A percentile compares a stretch with the other conserved stretches of the same genome.
Evolutionary conservation across 1,140 invertebrate genomes (phyloP).

Genomic region (Sogatella furcifera): DNA sequence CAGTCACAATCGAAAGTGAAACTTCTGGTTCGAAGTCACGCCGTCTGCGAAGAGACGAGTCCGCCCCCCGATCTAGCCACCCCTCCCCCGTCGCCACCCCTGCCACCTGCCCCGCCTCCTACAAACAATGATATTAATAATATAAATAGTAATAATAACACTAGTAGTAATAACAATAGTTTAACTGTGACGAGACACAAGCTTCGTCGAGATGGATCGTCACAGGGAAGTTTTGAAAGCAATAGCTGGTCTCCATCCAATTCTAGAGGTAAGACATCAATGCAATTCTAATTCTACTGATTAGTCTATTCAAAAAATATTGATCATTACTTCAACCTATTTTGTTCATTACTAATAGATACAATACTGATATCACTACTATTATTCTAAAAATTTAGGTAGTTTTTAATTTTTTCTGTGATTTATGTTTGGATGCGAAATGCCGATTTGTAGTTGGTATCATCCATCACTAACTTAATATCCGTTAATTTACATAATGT

Average conservation of each 20-base stretch:
- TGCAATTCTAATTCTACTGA: too few species aligned
- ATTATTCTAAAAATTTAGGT: too few species aligned
- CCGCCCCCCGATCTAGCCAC: slow-evolving; percentile 40
- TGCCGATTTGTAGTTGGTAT: too few species aligned
- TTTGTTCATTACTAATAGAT: too few species aligned
- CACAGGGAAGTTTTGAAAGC: slow-evolving; percentile 48
- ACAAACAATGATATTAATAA: slow-evolving; percentile 32
- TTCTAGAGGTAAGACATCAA: slow-evolving; percentile 40
- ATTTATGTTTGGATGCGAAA: too few species aligned
- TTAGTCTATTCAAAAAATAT: too few species aligned
- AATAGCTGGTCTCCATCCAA: slow-evolving; percentile 40
- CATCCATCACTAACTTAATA: too few species aligned
- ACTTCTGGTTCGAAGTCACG: slow-evolving; percentile 75
- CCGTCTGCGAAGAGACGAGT: slow-evolving; percentile 75
- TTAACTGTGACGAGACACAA: slow-evolving; percentile 34
- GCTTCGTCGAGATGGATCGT: slow-evolving; percentile 48
- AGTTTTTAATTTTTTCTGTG: too few species aligned
- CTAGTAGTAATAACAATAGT: slow-evolving; percentile 19
- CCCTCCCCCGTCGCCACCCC: slow-evolving; percentile 30
- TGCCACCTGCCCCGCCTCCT: slow-evolving; percentile 5
- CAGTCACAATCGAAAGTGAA: slow-evolving; percentile 59
- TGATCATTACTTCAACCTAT: too few species aligned
- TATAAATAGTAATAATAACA: slow-evolving; percentile 35
- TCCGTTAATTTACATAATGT: too few species aligned
- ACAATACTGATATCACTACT: too few species aligned